Evolutionary conservation across 1,140 invertebrate genomes (phyloP).

Genomic region (Pomacea maculata): DNA sequence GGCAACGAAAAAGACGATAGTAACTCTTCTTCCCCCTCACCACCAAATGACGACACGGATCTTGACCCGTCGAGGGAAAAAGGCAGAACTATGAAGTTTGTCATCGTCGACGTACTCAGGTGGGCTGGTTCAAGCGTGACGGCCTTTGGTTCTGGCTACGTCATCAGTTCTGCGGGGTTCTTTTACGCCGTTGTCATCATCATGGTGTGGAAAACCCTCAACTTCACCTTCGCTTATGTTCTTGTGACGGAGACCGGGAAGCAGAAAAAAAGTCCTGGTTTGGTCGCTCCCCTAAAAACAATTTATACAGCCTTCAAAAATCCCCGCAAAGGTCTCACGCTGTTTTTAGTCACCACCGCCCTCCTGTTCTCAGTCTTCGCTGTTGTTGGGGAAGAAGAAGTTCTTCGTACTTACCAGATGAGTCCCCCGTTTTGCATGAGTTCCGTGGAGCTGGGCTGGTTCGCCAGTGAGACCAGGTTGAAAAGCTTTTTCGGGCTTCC

Average conservation of each 20-base stretch:
- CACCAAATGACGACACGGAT: not conserved
- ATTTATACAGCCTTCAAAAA: not conserved
- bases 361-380: not conserved
- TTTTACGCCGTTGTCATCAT: not conserved
- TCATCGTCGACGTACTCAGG: not conserved
- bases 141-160: not conserved
- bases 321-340: not conserved
- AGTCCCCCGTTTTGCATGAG: not conserved
- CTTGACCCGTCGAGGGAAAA: not conserved
- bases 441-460: not conserved
- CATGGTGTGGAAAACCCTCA: not conserved
- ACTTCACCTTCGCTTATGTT: not conserved
- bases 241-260: not conserved
- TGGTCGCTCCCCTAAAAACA: not conserved
- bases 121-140: not conserved
- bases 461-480: not conserved
- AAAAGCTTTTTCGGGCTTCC: not conserved
- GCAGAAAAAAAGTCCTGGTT: not conserved
- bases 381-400: not conserved
- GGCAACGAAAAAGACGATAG: not conserved
- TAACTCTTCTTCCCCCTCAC: not conserved
- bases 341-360: not conserved
- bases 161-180: not conserved
- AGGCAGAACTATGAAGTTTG: not conserved
- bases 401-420: constrained; percentile 6